These are phyloP conservation scores for Tapera naevia DNA, from an alignment of 2,797 vertebrate species.

Conservation along the genomic window DNA sequence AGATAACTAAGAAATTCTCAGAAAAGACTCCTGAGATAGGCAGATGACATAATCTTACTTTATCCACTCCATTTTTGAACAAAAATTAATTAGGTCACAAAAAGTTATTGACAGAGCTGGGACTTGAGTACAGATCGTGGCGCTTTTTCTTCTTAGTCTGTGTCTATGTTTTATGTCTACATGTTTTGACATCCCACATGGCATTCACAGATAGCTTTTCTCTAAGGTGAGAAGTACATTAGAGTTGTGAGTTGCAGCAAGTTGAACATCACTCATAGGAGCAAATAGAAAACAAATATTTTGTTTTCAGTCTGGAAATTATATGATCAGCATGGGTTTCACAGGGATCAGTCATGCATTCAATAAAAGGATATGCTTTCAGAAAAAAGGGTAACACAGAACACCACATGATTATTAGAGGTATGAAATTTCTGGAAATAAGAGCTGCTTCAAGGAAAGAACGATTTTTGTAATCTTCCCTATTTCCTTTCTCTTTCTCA, in stretches of 20 bases:
- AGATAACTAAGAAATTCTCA: constrained; percentile 4
- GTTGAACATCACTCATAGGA: background rate
- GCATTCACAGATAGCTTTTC: background rate
- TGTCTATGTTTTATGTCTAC: background rate
- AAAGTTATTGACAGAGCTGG: background rate
- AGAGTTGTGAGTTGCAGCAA: background rate
- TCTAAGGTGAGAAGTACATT: background rate
- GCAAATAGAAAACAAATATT: background rate
- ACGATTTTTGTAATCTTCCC: background rate
- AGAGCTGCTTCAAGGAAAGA: background rate
- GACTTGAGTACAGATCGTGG: background rate
- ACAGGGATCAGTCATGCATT: background rate
- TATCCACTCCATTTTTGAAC: background rate
- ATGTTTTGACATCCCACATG: background rate
- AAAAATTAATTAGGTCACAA: background rate
- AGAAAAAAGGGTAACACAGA: background rate
- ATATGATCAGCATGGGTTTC: background rate
- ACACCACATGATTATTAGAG: background rate
- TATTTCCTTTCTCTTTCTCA: background rate
- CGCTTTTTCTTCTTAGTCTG: background rate
- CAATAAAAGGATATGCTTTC: background rate
- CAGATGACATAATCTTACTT: background rate
- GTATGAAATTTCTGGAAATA: background rate
- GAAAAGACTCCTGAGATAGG: background rate
- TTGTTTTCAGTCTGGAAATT: background rate